Conservation (phyloP, 2,797 vertebrate species). For the Bradypodion pumilum region DNA sequence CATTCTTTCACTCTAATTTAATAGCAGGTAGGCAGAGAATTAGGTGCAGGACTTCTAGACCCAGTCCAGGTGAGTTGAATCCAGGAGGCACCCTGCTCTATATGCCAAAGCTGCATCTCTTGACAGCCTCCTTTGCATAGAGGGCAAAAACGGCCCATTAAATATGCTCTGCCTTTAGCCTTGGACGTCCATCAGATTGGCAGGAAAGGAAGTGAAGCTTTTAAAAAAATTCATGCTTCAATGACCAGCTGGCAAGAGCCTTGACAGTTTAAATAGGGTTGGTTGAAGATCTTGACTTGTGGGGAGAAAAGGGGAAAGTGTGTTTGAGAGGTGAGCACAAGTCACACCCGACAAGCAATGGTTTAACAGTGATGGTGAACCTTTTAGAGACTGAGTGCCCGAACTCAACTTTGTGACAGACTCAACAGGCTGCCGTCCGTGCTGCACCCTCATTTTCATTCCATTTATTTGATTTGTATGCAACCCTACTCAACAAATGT, state of each 20-base stretch:
- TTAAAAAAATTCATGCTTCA: not conserved
- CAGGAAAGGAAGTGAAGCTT: not conserved
- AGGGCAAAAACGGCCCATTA: not conserved
- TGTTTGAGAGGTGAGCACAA: too few relatives aligned
- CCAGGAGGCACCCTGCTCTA: not conserved
- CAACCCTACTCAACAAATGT: too few relatives aligned
- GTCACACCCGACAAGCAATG: not conserved
- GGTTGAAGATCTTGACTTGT: not conserved
- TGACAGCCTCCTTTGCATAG: not conserved
- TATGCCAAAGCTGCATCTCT: not conserved
- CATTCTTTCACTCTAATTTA: not conserved
- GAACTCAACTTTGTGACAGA: too few relatives aligned
- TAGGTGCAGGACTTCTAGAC: not conserved
- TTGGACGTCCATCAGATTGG: not conserved
- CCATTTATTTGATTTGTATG: too few relatives aligned
- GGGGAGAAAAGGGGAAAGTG: not conserved
- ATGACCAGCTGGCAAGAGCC: accelerated
- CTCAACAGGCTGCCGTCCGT: too few relatives aligned
- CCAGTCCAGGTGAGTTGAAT: not conserved
- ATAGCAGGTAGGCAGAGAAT: not conserved
- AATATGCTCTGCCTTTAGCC: accelerated
- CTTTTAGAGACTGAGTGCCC: too few relatives aligned
- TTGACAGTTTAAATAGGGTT: not conserved
- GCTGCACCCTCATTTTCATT: too few relatives aligned
- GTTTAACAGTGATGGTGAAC: too few relatives aligned